A percentile compares a stretch with the other conserved stretches of the same genome.
Evolutionary conservation across 2,888 invertebrate genomes (phyloP).

Genomic region (Drosophila nr. perissopoda): DNA sequence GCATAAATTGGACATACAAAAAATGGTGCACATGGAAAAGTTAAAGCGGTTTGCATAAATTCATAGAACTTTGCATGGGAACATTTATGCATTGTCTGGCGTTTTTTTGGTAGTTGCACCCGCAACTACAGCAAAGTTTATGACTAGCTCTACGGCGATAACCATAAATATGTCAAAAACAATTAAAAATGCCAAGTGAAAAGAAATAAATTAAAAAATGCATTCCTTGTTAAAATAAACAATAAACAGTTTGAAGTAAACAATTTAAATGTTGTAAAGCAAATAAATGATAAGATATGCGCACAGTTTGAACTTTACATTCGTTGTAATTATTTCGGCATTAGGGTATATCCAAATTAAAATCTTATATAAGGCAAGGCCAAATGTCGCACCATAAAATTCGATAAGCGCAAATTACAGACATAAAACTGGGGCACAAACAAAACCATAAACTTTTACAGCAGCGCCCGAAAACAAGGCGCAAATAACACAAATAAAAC

Average conservation of each 20-base stretch:
- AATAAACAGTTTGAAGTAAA: not conserved
- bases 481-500: conserved; percentile 57
- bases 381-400: conserved; percentile 62
- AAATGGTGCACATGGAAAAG: conserved; percentile 33
- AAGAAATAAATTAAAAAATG: not conserved
- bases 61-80: conserved; percentile 42
- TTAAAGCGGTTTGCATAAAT: conserved; percentile 69
- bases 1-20: conserved; percentile 60
- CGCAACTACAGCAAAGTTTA: conserved; percentile 50
- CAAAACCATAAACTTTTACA: conserved; percentile 77
- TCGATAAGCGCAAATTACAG: conserved; percentile 50
- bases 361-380: conserved; percentile 55
- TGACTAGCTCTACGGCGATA: conserved; percentile 29
- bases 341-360: conserved; percentile 57
- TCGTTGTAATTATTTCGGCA: conserved; percentile 31
- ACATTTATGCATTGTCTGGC: conserved; percentile 51
- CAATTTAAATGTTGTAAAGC: not conserved
- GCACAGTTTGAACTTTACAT: not conserved
- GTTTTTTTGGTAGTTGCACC: conserved; percentile 21
- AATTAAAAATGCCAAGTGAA: not conserved
- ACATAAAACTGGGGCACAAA: conserved; percentile 62
- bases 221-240: not conserved
- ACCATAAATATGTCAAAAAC: conserved; percentile 47
- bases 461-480: conserved; percentile 55
- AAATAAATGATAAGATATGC: not conserved